Evolutionary conservation across 2,113 vertebrate species (phyloP).

Genomic region (Myrmophylax atrothorax): DNA sequence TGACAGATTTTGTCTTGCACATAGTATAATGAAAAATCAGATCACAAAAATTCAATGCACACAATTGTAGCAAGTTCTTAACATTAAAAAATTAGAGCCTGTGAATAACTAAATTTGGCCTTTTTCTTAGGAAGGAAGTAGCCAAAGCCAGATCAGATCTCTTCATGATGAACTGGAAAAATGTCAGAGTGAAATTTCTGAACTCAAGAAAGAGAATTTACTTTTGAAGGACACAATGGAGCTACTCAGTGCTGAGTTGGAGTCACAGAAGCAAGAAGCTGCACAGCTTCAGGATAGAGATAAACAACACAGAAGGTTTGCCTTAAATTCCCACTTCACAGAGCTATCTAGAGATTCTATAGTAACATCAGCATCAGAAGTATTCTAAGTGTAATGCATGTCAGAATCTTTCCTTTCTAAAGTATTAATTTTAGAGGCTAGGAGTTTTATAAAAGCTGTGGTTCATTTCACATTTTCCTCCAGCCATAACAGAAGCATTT

Average conservation of each 20-base stretch:
- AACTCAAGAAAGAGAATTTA: constrained; percentile 84
- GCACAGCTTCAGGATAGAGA: constrained; percentile 81
- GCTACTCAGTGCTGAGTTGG: constrained; percentile 75
- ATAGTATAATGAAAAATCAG: not conserved
- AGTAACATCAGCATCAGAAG: not conserved
- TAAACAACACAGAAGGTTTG: constrained; percentile 79
- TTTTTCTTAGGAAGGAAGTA: constrained; percentile 80
- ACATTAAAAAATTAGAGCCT: not conserved
- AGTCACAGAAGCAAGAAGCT: constrained; percentile 81
- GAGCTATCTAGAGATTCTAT: not conserved
- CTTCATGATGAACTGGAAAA: constrained; percentile 80
- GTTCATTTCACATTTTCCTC: not conserved
- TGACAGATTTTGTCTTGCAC: not conserved
- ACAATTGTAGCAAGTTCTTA: not conserved
- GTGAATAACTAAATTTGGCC: not conserved
- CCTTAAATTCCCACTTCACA: not conserved
- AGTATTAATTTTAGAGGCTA: not conserved
- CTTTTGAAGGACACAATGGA: constrained; percentile 80
- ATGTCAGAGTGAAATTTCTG: constrained; percentile 77
- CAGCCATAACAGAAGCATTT: not conserved
- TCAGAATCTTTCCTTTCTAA: not conserved
- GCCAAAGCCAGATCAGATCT: constrained; percentile 81
- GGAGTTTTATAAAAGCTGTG: not conserved
- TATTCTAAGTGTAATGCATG: not conserved
- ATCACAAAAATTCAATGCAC: not conserved